A percentile compares a stretch with the other conserved stretches of the same genome.
Conservation (phyloP, 2,797 vertebrate species). For the Poeciliopsis infans region DNA sequence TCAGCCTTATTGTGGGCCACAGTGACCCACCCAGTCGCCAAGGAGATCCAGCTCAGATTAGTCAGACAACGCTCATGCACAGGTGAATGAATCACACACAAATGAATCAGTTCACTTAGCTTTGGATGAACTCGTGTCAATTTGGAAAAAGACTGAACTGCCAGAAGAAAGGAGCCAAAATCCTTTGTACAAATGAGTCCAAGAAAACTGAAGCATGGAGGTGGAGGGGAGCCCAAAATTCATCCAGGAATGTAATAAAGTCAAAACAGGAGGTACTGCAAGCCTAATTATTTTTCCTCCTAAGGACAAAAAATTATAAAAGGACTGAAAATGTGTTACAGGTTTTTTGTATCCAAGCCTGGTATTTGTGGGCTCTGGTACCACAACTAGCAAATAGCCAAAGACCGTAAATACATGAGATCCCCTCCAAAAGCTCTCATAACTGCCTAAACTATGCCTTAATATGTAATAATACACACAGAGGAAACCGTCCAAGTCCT, state of each 20-base stretch:
- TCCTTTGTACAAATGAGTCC: not conserved
- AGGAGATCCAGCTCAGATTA: not conserved
- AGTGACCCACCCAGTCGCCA: not conserved
- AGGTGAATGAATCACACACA: not conserved
- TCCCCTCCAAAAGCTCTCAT: too few relatives aligned
- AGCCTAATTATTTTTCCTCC: too few relatives aligned
- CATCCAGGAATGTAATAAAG: not conserved
- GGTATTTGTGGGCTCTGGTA: too few relatives aligned
- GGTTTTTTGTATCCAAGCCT: too few relatives aligned
- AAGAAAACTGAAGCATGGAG: not conserved
- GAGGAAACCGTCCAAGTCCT: too few relatives aligned
- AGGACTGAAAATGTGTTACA: too few relatives aligned
- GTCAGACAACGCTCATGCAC: not conserved
- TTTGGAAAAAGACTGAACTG: not conserved
- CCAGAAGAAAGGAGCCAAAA: not conserved
- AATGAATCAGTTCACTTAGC: too few relatives aligned
- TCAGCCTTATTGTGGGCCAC: not conserved
- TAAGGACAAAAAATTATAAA: too few relatives aligned
- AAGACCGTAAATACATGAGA: too few relatives aligned
- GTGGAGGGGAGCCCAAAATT: not conserved
- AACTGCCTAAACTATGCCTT: too few relatives aligned
- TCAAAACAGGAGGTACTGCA: not conserved
- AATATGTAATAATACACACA: too few relatives aligned
- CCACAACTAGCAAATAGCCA: too few relatives aligned
- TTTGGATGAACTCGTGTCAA: not conserved